A percentile compares a stretch with the other conserved stretches of the same genome.
Evolutionary conservation across 2,888 invertebrate species (phyloP).

Genomic region (Escarpia spicata): DNA sequence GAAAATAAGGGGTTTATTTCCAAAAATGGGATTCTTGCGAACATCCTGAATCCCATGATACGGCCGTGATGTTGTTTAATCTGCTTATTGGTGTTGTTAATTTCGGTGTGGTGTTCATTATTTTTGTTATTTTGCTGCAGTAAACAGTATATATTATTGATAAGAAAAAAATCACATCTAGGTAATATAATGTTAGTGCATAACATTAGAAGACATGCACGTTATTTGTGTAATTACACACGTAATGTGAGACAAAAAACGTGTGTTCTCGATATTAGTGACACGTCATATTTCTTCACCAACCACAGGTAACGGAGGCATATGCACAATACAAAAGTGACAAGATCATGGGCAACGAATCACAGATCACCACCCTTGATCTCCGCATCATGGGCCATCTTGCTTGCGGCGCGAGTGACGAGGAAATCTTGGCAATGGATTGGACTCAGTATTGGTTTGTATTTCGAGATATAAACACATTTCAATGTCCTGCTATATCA

Average conservation of each 20-base stretch:
- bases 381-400: conserved; percentile 30
- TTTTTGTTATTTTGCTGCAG: too few relatives aligned
- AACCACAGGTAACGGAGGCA: neutral
- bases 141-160: too few relatives aligned
- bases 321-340: conserved; percentile 8
- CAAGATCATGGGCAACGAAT: neutral
- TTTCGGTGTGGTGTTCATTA: too few relatives aligned
- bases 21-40: too few relatives aligned
- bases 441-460: conserved; percentile 25
- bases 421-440: conserved; percentile 19
- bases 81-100: too few relatives aligned
- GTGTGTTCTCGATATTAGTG: neutral
- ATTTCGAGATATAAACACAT: neutral
- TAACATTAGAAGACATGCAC: neutral
- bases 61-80: too few relatives aligned
- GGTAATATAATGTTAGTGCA: neutral
- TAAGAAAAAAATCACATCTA: too few relatives aligned
- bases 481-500: too few relatives aligned
- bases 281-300: neutral
- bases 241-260: neutral
- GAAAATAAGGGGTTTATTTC: too few relatives aligned
- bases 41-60: too few relatives aligned
- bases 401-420: conserved; percentile 28
- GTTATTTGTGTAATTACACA: too few relatives aligned
- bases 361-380: conserved; percentile 21